These are phyloP conservation scores for Potamarius usumacintae DNA, from an alignment of 2,113 vertebrate genomes.

Conservation along the genomic window DNA sequence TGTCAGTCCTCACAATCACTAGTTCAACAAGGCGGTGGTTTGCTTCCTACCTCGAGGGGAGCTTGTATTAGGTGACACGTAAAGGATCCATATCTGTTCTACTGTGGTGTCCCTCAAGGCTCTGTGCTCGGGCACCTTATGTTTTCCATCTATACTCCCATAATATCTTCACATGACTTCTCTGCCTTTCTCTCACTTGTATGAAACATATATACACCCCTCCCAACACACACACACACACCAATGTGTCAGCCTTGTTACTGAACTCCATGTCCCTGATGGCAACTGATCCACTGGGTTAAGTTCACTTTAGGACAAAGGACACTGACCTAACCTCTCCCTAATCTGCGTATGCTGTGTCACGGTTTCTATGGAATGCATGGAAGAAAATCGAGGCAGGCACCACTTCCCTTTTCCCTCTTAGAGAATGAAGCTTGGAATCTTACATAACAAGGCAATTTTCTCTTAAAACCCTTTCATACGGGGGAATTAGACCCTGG, in stretches of 20 bases:
- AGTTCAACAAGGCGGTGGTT: not conserved
- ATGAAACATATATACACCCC: too few relatives aligned
- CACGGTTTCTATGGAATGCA: constrained; percentile 44
- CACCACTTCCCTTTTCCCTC: constrained; percentile 26
- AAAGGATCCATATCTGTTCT: constrained; percentile 6
- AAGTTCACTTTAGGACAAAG: constrained; percentile 44
- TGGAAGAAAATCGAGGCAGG: constrained; percentile 36
- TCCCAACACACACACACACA: not conserved
- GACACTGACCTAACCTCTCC: constrained; percentile 42
- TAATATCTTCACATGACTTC: not conserved
- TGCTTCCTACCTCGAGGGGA: not conserved
- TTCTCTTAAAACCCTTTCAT: constrained; percentile 41
- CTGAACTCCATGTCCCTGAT: not conserved
- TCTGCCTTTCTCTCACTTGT: not conserved
- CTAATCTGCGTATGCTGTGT: constrained; percentile 49
- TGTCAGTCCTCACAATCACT: constrained; percentile 16
- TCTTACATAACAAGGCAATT: constrained; percentile 46
- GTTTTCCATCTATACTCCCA: not conserved
- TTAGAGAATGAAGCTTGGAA: constrained; percentile 21
- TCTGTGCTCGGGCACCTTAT: not conserved
- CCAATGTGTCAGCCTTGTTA: not conserved
- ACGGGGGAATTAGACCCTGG: constrained; percentile 46
- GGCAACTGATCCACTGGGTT: not conserved
- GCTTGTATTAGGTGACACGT: not conserved
- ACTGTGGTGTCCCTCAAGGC: constrained; percentile 15